Evolutionary conservation across 2,888 invertebrate species (phyloP), one percentile per base, ranked within the genome.

Genomic region (Melangyna quadrimaculata): DNA sequence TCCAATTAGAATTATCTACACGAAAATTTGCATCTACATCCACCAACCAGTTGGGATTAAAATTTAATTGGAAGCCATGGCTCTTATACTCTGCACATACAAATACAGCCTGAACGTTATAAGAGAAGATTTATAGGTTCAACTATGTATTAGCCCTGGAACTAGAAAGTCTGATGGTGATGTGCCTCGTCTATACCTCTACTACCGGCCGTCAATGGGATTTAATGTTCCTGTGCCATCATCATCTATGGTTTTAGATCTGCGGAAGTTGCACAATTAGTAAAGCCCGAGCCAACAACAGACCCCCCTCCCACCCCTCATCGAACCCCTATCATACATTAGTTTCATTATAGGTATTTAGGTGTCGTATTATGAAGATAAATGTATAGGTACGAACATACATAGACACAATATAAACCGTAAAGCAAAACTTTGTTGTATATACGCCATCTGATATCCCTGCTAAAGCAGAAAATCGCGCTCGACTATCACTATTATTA

Each of bases 1-100:
- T 84, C 75, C 83, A 79, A 84, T 84, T 84, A 79, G 83, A 79
- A 71, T 79, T 84, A 84, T 84, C 79, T 80, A 40, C 59, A 35
- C 59, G 71, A 71, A 84, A 84, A 84, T 84, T 79, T 84, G 83
- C 83, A 84, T 83, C 19, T 43, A 78, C 73, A 40, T 51, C 45
- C n/a, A 69, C 51, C 55, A 61, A 80, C 51, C 55, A 61, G 73
- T 45, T 24, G 29, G 79, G 83, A 84, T 84, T 84, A 79, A 79
- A 75, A 71, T 84, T 84, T 79, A 84, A 84, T 84, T 84, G 83
- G 74, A 84, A 84, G 70, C 55, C 27, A 78, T 74, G 73, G 48
- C 48, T 63, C 63, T n/a, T 37, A n/a, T n/a, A 19, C 12, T 12
- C 32, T 17, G 32, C 61, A n/a, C n/a, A n/a, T n/a, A n/a, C n/a